Evolutionary conservation across 2,797 vertebrate genomes (phyloP), one percentile per base, ranked within the genome.

Genomic region (Tragopan temminckii): DNA sequence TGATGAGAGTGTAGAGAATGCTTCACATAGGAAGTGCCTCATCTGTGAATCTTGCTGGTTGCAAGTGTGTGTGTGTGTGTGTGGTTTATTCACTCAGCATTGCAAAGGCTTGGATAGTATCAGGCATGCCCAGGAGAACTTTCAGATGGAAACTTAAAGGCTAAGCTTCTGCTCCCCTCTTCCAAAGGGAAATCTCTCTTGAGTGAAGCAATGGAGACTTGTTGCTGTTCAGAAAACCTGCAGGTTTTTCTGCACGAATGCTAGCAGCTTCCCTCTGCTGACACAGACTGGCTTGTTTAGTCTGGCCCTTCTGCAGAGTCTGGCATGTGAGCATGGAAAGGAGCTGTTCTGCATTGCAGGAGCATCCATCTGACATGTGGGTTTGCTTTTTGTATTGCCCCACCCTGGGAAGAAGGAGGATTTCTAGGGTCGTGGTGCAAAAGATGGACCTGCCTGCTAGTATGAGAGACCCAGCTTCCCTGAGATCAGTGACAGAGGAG

Each of bases 301-400:
- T 31, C 88, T 63, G 88, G 24, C 35, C 52, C 4, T 1, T 74
- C 72, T 13, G 9, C 1, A 2, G 63, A 38, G 63, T 75, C 79
- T 88, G 76, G 48, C 23, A 5, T 10, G 2, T 12, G 29, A 81
- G 40, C 0, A 0, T 25, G 58, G 50, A 57, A 33, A 62, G 52
- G 70, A 78, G 66, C 81, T 3, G 27, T 31, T 50, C 27, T 27
- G 36, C 29, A 38, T n/a, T 68, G 12, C 0, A 1, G 38, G 33
- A 66, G 23, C 36, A 43, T 6, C 52, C 1, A 2, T 23, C 35
- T 61, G 35, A 7, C 0, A 0, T 4, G 5, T 0, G 3, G 80
- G 66, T 8, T 33, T 36, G 25, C 29, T 42, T 75, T n/a, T 52
- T 6, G 1, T 8, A 2, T 14, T 19, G 23, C 23, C 33, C 1